These are phyloP conservation scores for Micrasema longulum DNA, from an alignment of 1,140 invertebrate genomes.

Conservation along the genomic window DNA sequence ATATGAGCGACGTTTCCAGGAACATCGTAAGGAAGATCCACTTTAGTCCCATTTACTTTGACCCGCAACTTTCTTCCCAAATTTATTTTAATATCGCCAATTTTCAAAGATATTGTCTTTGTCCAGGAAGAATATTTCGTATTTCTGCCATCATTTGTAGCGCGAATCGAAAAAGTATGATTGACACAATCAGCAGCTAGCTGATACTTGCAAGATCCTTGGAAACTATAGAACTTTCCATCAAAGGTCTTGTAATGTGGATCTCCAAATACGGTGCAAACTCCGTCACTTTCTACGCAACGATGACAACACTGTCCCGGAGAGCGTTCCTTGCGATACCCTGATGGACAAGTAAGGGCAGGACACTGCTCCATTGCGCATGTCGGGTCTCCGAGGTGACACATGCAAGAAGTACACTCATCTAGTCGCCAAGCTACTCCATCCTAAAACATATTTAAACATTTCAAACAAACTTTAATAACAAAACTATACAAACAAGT, in stretches of 20 bases:
- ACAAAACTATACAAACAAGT: too few species aligned
- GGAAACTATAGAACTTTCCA: slow-evolving; percentile 91
- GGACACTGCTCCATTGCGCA: slow-evolving; percentile 85
- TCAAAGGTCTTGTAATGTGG: slow-evolving; percentile 95
- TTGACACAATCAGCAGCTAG: slow-evolving; percentile 83
- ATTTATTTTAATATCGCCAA: slow-evolving; percentile 81
- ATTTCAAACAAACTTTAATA: too few species aligned
- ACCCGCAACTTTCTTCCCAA: slow-evolving; percentile 88
- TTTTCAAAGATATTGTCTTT: slow-evolving; percentile 85
- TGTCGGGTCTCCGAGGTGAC: slow-evolving; percentile 80
- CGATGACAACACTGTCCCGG: slow-evolving; percentile 87
- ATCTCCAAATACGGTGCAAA: slow-evolving; percentile 93
- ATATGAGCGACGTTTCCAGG: slow-evolving; percentile 68
- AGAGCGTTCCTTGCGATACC: slow-evolving; percentile 76
- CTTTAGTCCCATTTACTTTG: slow-evolving; percentile 84
- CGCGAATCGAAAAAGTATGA: slow-evolving; percentile 86
- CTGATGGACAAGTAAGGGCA: slow-evolving; percentile 75
- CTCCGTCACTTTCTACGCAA: slow-evolving; percentile 89
- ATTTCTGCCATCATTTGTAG: slow-evolving; percentile 86
- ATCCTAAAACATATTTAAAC: slow-evolving; percentile 72
- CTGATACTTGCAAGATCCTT: slow-evolving; percentile 92
- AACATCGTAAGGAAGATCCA: slow-evolving; percentile 75
- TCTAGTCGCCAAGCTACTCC: slow-evolving; percentile 89
- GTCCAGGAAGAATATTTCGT: slow-evolving; percentile 87
- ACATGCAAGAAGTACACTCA: slow-evolving; percentile 87